Base-by-base conservation (phyloP, 2,888 invertebrate species). In the Syrphus vitripennis region DNA sequence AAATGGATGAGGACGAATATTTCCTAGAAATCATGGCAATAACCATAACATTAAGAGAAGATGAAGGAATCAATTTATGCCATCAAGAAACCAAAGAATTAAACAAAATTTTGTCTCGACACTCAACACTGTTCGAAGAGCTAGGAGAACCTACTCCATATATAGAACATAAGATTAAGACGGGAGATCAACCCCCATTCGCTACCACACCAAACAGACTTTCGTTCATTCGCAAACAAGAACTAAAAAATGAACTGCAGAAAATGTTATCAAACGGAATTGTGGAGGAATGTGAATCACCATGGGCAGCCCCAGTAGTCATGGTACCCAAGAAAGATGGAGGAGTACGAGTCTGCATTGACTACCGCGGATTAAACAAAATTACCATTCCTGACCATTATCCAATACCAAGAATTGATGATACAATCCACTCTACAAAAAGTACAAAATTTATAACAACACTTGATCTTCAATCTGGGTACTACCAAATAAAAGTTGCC, bases 321-420 rank as follows among this genome's bases (percentile, higher is more conserved):
- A n/a, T 90, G 29, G 88, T 90, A 0, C 71, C 84, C 3, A n/a
- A n/a, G n/a, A n/a, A n/a, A n/a, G n/a, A n/a, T n/a, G n/a, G 90
- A 90, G 80, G 88, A 88, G 71, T 90, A 31, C 29, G 29, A 5
- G 29, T 31, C 0, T 90, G 90, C 26, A 70, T 90, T 0, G 90
- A 90, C 65, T 90, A 90, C 61, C n/a, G n/a, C n/a, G n/a, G n/a
- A n/a, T n/a, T n/a, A n/a, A n/a, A n/a, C n/a, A n/a, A n/a, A n/a
- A n/a, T n/a, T n/a, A n/a, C n/a, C n/a, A n/a, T n/a, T n/a, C n/a
- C n/a, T n/a, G n/a, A n/a, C n/a, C n/a, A n/a, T n/a, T n/a, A n/a
- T n/a, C n/a, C n/a, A n/a, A n/a, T n/a, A n/a, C n/a, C n/a, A n/a
- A n/a, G n/a, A n/a, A n/a, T n/a, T n/a, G n/a, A n/a, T n/a, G n/a